These are phyloP conservation scores for Sminthurides bifidus DNA, from an alignment of 1,140 invertebrate species.

Conservation along the genomic window DNA sequence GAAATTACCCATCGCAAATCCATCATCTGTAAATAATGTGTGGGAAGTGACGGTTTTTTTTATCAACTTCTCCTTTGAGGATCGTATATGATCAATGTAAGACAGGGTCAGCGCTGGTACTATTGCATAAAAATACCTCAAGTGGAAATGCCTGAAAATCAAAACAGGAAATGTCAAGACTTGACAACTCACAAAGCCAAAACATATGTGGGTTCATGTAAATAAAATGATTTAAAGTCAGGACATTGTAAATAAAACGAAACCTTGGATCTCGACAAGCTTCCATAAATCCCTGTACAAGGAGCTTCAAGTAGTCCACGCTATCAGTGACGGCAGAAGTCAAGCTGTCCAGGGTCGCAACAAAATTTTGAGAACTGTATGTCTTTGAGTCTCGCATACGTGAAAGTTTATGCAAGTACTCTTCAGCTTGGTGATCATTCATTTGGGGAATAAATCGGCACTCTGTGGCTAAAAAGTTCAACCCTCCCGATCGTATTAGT, in stretches of 20 bases:
- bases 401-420: constrained; percentile 26
- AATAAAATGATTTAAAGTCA: neutral
- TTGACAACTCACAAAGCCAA: neutral
- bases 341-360: constrained; percentile 63
- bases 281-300: constrained; percentile 83
- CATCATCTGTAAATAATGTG: constrained; percentile 91
- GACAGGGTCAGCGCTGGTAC: constrained; percentile 88
- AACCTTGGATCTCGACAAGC: constrained; percentile 59
- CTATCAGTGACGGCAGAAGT: constrained; percentile 79
- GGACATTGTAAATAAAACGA: neutral
- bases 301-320: constrained; percentile 88
- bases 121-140: constrained; percentile 88
- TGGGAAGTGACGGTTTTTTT: constrained; percentile 72
- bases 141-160: constrained; percentile 65
- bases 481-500: constrained; percentile 82
- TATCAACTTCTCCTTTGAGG: constrained; percentile 81
- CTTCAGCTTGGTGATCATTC: constrained; percentile 37
- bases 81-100: constrained; percentile 84
- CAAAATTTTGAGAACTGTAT: constrained; percentile 43
- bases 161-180: neutral
- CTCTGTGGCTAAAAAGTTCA: constrained; percentile 82
- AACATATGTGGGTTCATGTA: neutral
- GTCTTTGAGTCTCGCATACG: no score
- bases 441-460: constrained; percentile 80
- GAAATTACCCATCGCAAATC: constrained; percentile 80